phyloP scores from a whole-genome alignment of 2,888 invertebrate species.

The Ligdia adustata region DNA sequence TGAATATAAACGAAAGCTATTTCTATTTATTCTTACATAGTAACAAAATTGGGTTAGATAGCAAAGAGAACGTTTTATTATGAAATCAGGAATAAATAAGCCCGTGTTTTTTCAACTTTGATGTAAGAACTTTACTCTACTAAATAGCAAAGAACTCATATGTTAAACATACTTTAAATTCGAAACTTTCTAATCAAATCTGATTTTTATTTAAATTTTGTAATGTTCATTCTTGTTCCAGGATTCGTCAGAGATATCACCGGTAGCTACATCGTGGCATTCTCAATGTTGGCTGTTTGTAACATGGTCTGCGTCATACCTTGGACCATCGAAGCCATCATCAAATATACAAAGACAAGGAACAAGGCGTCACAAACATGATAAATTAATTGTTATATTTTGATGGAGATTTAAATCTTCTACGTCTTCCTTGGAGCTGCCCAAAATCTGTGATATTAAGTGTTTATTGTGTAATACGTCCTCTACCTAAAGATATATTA shows the following conservation, averaged over 20 bases:
- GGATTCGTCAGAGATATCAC: slow-evolving; percentile 85
- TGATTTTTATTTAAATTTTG: background rate
- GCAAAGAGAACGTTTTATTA: no score
- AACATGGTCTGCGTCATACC: slow-evolving; percentile 85
- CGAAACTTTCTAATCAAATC: background rate
- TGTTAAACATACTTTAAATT: no score
- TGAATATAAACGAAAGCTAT: no score
- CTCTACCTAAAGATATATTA: background rate
- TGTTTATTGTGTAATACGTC: slow-evolving; percentile 1
- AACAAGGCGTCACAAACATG: no score
- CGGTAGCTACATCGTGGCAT: slow-evolving; percentile 84
- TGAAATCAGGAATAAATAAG: no score
- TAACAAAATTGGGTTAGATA: no score
- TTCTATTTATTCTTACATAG: no score
- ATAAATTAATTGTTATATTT: no score
- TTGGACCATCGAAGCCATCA: slow-evolving; percentile 83
- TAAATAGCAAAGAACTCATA: no score
- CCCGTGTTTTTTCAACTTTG: no score
- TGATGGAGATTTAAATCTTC: no score
- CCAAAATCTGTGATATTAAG: slow-evolving; percentile 34
- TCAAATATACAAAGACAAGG: slow-evolving; percentile 45
- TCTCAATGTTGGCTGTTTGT: slow-evolving; percentile 83
- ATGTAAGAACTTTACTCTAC: no score
- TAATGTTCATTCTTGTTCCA: slow-evolving; percentile 53
- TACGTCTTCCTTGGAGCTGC: slow-evolving; percentile 5